Evolutionary conservation across 2,113 vertebrate species (phyloP).

Genomic region (Planiliza haematocheilus): DNA sequence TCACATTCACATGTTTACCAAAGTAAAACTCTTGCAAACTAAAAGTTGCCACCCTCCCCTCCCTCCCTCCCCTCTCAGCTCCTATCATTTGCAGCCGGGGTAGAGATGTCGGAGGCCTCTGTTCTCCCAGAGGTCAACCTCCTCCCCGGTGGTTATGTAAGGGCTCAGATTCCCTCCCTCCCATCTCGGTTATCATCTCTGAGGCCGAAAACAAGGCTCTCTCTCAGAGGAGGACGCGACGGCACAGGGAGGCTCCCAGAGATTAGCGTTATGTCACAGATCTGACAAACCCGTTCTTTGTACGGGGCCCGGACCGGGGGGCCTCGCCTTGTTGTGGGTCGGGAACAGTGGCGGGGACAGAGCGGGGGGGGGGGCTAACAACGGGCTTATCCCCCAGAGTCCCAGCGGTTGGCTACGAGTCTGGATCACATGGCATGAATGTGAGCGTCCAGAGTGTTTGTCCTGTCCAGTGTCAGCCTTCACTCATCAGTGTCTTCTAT

Average conservation of each 20-base stretch:
- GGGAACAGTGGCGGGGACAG: slow-evolving; percentile 1
- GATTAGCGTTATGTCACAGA: slow-evolving; percentile 62
- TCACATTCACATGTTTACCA: neutral
- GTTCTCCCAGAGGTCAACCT: slow-evolving; percentile 34
- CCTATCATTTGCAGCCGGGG: neutral
- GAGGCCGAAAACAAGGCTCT: slow-evolving; percentile 53
- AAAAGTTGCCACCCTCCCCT: neutral
- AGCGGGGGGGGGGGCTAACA: slow-evolving; percentile 16
- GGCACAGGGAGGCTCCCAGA: slow-evolving; percentile 56
- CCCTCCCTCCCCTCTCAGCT: neutral
- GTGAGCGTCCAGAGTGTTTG: slow-evolving; percentile 15
- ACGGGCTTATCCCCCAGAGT: neutral
- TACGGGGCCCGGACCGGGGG: neutral
- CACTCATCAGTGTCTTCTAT: neutral
- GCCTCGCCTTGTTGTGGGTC: slow-evolving; percentile 39
- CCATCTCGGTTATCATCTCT: slow-evolving; percentile 57
- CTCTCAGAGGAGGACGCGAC: slow-evolving; percentile 58
- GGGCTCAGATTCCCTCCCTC: slow-evolving; percentile 11
- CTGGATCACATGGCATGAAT: slow-evolving; percentile 43
- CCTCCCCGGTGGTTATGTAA: slow-evolving; percentile 56
- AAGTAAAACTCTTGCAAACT: neutral
- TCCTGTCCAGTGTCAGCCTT: neutral
- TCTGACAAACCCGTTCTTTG: slow-evolving; percentile 69
- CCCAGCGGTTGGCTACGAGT: neutral
- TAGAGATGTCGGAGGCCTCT: slow-evolving; percentile 5